Percentiles rank a stretch among this genome's conserved stretches.
These are phyloP conservation scores for Takifugu ocellatus DNA, from an alignment of 2,797 vertebrate species.

Conservation along the genomic window DNA sequence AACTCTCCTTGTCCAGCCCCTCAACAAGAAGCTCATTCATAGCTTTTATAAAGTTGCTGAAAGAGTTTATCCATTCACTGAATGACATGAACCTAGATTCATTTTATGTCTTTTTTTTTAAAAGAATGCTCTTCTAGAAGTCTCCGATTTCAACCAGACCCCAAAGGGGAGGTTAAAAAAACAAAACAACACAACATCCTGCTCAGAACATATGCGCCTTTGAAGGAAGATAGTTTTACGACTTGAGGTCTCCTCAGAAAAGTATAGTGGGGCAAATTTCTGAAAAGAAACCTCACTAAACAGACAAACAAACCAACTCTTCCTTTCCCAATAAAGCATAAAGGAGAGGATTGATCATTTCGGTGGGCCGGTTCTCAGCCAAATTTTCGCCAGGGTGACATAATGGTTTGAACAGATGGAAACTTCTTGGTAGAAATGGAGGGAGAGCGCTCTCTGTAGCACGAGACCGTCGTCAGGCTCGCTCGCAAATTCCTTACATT, in stretches of 20 bases:
- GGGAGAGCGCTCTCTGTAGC: constrained; percentile 15
- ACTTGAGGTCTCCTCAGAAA: constrained; percentile 49
- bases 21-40: constrained; percentile 64
- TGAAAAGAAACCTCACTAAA: constrained; percentile 8
- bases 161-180: constrained; percentile 2
- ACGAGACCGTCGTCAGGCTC: constrained; percentile 34
- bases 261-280: constrained; percentile 16
- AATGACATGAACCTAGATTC: neutral
- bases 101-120: constrained; percentile 8
- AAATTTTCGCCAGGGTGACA: constrained; percentile 28
- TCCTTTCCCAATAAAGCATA: constrained; percentile 27
- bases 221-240: constrained; percentile 50
- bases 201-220: constrained; percentile 43
- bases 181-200: constrained; percentile 18
- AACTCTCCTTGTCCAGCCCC: constrained; percentile 22
- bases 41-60: constrained; percentile 1
- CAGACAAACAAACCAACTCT: neutral
- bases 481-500: constrained; percentile 61
- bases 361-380: constrained; percentile 14
- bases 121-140: constrained; percentile 13
- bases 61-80: constrained; percentile 11
- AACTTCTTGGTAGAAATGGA: constrained; percentile 36
- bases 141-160: constrained; percentile 39
- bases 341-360: constrained; percentile 28
- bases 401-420: constrained; percentile 64